Evolutionary conservation across 1,140 invertebrate genomes (phyloP).

Genomic region (Agraylea sexmaculata): DNA sequence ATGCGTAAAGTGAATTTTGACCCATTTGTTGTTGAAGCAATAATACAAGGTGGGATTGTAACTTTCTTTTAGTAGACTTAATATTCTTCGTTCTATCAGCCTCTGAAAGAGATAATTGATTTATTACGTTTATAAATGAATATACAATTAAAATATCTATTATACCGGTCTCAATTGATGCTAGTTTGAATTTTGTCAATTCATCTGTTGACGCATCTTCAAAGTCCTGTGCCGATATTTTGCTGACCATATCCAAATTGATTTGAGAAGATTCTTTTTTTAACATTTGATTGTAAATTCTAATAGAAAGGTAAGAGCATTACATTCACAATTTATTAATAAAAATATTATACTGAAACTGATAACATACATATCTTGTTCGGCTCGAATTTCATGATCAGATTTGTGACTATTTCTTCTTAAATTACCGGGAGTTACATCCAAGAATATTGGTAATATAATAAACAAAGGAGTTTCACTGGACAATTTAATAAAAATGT

Average conservation of each 20-base stretch:
- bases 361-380: conserved; percentile 46
- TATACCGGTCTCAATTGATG: conserved; percentile 49
- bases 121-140: conserved; percentile 8
- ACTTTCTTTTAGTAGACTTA: conserved; percentile 56
- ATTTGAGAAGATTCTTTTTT: conserved; percentile 47
- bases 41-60: conserved; percentile 67
- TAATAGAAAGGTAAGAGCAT: conserved; percentile 26
- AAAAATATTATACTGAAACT: conserved; percentile 2
- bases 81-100: conserved; percentile 58
- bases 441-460: conserved; percentile 70
- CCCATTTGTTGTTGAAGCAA: conserved; percentile 64
- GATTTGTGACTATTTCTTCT: conserved; percentile 71
- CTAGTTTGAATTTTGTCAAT: conserved; percentile 54
- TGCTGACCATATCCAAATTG: conserved; percentile 48
- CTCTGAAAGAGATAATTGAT: conserved; percentile 34
- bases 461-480: conserved; percentile 71
- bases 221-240: conserved; percentile 69
- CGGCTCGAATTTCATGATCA: conserved; percentile 64
- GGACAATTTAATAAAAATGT: conserved; percentile 48
- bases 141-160: conserved; percentile 13
- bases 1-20: conserved; percentile 47
- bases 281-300: conserved; percentile 45
- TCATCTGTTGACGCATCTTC: conserved; percentile 61
- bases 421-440: conserved; percentile 81
- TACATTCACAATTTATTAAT: conserved; percentile 10